phyloP scores from a whole-genome alignment of 2,113 vertebrate species.

The Ceyx melanurus region DNA sequence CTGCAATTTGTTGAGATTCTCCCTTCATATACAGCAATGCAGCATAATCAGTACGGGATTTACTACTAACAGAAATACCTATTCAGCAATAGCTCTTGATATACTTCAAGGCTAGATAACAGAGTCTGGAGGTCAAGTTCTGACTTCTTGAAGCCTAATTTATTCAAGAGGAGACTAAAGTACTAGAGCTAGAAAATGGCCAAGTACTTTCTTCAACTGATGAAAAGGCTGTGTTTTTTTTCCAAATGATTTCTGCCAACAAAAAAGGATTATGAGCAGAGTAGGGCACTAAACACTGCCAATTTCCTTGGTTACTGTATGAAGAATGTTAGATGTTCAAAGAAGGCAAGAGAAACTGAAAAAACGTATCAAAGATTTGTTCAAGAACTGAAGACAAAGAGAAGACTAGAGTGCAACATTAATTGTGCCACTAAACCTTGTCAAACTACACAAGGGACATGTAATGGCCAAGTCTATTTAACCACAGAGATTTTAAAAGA shows the following conservation, averaged over 20 bases:
- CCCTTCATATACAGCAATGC: not conserved
- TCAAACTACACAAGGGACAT: not conserved
- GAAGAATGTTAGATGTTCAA: constrained; percentile 65
- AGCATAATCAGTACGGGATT: not conserved
- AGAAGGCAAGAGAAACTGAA: constrained; percentile 36
- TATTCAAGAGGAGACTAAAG: constrained; percentile 62
- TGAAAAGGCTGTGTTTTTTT: constrained; percentile 37
- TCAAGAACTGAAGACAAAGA: constrained; percentile 37
- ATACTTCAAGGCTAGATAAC: constrained; percentile 44
- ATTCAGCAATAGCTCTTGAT: constrained; percentile 31
- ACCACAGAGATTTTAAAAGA: not conserved
- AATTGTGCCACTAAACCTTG: constrained; percentile 48
- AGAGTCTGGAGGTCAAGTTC: constrained; percentile 53
- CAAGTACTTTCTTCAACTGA: constrained; percentile 34
- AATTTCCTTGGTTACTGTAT: constrained; percentile 72
- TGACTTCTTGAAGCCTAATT: constrained; percentile 56
- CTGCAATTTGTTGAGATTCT: not conserved
- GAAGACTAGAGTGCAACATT: not conserved
- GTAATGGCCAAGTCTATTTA: constrained; percentile 12
- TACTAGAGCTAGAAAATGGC: constrained; percentile 49
- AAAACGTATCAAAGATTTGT: constrained; percentile 49
- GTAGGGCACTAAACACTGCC: constrained; percentile 55
- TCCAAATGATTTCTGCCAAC: constrained; percentile 52
- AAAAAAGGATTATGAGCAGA: constrained; percentile 61
- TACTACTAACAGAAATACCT: constrained; percentile 28